Conservation (phyloP, 2,888 invertebrate species). For the Aphrophora alni region DNA sequence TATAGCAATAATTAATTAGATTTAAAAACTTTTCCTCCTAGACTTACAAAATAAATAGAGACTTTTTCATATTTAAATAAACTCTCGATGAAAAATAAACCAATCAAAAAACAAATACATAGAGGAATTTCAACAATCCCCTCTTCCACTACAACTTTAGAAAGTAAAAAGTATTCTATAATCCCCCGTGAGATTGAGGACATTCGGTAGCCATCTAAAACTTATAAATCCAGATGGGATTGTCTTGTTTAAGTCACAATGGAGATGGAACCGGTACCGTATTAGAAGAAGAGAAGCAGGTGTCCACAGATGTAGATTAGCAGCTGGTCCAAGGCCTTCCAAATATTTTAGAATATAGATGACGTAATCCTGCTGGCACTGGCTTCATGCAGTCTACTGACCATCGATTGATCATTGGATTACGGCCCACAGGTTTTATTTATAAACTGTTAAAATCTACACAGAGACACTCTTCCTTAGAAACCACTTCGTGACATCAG, state of each 20-base stretch:
- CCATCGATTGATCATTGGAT: background rate
- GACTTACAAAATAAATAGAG: too few relatives aligned
- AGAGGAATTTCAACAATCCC: too few relatives aligned
- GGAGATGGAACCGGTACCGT: background rate
- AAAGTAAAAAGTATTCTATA: too few relatives aligned
- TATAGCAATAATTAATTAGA: too few relatives aligned
- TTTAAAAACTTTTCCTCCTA: too few relatives aligned
- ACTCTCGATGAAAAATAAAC: too few relatives aligned
- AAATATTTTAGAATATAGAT: background rate
- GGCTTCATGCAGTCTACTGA: background rate
- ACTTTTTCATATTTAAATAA: too few relatives aligned
- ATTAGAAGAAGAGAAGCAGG: background rate
- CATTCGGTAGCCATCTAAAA: background rate
- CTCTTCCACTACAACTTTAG: too few relatives aligned
- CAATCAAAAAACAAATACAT: too few relatives aligned
- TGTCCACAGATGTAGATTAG: constrained; percentile 9
- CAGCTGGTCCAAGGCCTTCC: background rate
- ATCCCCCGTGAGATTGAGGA: background rate
- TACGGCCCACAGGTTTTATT: background rate
- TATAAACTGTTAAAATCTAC: background rate
- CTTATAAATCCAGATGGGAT: background rate
- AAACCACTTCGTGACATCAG: background rate
- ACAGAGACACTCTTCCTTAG: background rate
- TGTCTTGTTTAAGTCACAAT: background rate
- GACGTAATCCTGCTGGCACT: background rate